These are phyloP conservation scores for Stomatorhinus ivindoensis DNA, from an alignment of 2,113 vertebrate species.

Conservation along the genomic window DNA sequence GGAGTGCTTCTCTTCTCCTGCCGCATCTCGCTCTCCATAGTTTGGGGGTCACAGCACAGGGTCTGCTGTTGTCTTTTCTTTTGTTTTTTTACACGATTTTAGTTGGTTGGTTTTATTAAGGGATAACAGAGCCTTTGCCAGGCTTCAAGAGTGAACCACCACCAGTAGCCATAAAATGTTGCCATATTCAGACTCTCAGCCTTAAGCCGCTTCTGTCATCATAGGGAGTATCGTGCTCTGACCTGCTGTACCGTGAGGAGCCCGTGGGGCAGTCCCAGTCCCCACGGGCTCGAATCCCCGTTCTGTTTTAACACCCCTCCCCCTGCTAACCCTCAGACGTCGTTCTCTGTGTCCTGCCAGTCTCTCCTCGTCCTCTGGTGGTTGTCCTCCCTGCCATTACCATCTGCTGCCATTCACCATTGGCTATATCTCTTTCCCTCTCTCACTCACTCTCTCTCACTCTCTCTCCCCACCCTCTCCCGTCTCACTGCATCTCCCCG, in stretches of 20 bases:
- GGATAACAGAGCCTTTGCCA: neutral
- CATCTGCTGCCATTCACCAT: slow-evolving; percentile 39
- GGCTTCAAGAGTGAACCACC: neutral
- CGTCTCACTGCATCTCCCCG: slow-evolving; percentile 34
- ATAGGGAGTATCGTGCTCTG: neutral
- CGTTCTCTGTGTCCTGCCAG: slow-evolving; percentile 27
- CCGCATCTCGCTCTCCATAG: neutral
- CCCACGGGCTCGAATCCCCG: slow-evolving; percentile 1
- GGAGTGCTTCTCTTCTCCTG: neutral
- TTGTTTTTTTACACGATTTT: neutral
- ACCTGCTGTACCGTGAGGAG: neutral
- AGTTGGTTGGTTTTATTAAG: neutral
- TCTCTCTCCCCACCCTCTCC: slow-evolving; percentile 48
- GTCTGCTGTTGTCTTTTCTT: neutral
- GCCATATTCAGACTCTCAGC: neutral
- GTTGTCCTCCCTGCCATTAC: slow-evolving; percentile 30
- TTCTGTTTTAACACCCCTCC: slow-evolving; percentile 40
- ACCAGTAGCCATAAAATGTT: neutral
- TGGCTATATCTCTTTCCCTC: slow-evolving; percentile 40
- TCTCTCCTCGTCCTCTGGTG: neutral
- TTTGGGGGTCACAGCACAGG: neutral
- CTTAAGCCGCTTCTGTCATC: neutral
- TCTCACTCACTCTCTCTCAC: slow-evolving; percentile 33
- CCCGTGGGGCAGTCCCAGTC: neutral
- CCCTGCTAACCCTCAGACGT: slow-evolving; percentile 33